Evolutionary conservation across 2,113 vertebrate species (phyloP), one percentile per base, ranked within the genome.

Genomic region (Nematolebias whitei): DNA sequence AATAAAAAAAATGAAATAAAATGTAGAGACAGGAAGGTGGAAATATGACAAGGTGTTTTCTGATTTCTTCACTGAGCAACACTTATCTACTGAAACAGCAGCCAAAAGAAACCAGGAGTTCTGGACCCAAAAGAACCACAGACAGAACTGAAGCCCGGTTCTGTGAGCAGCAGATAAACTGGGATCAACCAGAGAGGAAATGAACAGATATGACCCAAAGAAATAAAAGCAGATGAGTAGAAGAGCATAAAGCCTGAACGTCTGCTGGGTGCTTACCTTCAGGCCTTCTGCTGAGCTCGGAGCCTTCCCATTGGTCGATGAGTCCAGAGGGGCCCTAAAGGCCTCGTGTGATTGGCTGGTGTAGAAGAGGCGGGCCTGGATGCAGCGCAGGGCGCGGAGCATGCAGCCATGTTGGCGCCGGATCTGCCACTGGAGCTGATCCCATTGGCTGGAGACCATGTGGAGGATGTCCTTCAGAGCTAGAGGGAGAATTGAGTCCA

Each of bases 351-450:
- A 94, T 91, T 96, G 93, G 92, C 92, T 87, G 88, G 93, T 87
- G 48, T 72, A 70, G 87, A 99, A 91, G 82, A 98, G 94, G 91
- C 95, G 94, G 16, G 94, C 91, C 95, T 96, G 97, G 93, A 98
- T 93, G 93, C 93, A 93, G 79, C 95, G 95, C 74, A 99, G 93
- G 69, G 95, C 90, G 76, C 92, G 92, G 83, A 98, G 94, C 93
- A 99, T 98, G 97, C 97, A 99, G 90, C 95, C 93, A 89, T 99
- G 97, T 87, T 98, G 97, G 84, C 96, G 94, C 88, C 96, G 95
- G 90, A 98, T 97, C 95, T 99, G 97, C 74, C 92, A 94, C 94
- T 98, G 96, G 80, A 99, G 94, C 88, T 98, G 95, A 82, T 95
- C 95, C 97, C 97, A 98, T 79, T 99, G 97, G 90, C 92, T 92